These are phyloP conservation scores for Antennarius striatus DNA, from an alignment of 2,113 vertebrate genomes.

Conservation along the genomic window DNA sequence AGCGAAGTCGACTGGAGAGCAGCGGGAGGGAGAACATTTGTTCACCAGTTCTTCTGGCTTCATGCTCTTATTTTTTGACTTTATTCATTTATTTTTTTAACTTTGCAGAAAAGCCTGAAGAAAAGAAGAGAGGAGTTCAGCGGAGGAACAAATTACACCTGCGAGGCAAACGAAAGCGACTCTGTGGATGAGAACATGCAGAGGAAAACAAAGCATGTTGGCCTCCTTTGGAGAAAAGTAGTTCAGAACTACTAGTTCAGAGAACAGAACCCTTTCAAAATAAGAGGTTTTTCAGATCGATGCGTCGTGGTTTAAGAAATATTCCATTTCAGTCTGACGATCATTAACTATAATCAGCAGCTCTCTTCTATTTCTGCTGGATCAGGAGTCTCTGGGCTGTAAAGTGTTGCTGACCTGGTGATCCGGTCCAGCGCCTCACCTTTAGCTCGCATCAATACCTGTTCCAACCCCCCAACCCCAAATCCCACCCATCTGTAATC, in stretches of 20 bases:
- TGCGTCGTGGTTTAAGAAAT: too few relatives aligned
- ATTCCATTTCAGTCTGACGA: too few relatives aligned
- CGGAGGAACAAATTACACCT: constrained; percentile 16
- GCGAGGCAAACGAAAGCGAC: neutral
- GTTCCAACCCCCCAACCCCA: neutral
- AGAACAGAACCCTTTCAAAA: too few relatives aligned
- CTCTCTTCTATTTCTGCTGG: too few relatives aligned
- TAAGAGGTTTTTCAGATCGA: too few relatives aligned
- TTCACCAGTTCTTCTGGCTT: constrained; percentile 9
- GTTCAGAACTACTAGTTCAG: too few relatives aligned
- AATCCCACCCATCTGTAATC: neutral
- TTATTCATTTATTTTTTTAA: neutral
- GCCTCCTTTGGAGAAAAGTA: neutral
- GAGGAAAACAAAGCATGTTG: constrained; percentile 5
- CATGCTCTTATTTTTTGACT: neutral
- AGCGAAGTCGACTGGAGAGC: constrained; percentile 51
- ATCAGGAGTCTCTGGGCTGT: too few relatives aligned
- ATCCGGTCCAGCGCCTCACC: constrained; percentile 36
- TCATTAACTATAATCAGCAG: too few relatives aligned
- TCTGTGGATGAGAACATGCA: neutral
- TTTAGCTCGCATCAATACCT: constrained; percentile 23
- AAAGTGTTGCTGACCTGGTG: constrained; percentile 32
- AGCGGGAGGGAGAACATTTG: constrained; percentile 18
- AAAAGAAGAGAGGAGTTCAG: constrained; percentile 7
- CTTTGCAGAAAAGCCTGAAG: constrained; percentile 15